These are phyloP conservation scores for Carassius gibelio DNA, from an alignment of 2,113 vertebrate species.

Conservation along the genomic window DNA sequence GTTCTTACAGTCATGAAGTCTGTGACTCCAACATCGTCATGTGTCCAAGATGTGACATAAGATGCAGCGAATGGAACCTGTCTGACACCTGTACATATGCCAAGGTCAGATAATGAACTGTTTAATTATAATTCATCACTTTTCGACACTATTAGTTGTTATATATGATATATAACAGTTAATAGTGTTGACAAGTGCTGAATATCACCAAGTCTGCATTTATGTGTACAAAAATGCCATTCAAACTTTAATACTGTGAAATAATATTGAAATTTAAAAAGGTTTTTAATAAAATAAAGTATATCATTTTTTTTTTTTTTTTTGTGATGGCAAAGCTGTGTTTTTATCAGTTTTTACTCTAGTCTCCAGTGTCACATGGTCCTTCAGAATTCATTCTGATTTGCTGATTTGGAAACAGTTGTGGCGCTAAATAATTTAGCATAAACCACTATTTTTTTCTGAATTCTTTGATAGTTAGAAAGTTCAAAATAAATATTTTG, in stretches of 20 bases:
- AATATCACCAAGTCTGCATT: neutral
- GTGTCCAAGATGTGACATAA: slow-evolving; percentile 88
- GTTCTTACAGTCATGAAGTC: slow-evolving; percentile 83
- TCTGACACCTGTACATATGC: slow-evolving; percentile 87
- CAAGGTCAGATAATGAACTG: slow-evolving; percentile 74
- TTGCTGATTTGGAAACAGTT: neutral
- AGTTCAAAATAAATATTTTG: neutral
- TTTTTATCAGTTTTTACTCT: neutral
- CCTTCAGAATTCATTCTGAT: neutral
- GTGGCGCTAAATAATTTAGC: neutral
- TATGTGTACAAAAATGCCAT: neutral
- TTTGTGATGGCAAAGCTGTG: neutral
- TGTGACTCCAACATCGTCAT: slow-evolving; percentile 82
- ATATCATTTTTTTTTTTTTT: neutral
- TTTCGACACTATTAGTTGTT: neutral
- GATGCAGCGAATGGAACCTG: slow-evolving; percentile 77
- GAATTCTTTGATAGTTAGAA: neutral
- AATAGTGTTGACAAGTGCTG: neutral
- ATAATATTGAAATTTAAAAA: neutral
- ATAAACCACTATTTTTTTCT: neutral
- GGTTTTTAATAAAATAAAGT: neutral
- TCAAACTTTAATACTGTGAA: neutral
- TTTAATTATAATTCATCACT: neutral
- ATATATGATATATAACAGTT: neutral
- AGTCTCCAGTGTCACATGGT: neutral